Percentiles rank a stretch among this genome's conserved stretches.
Evolutionary conservation across 1,140 invertebrate genomes (phyloP).

Genomic region (Caenorhabditis remanei): DNA sequence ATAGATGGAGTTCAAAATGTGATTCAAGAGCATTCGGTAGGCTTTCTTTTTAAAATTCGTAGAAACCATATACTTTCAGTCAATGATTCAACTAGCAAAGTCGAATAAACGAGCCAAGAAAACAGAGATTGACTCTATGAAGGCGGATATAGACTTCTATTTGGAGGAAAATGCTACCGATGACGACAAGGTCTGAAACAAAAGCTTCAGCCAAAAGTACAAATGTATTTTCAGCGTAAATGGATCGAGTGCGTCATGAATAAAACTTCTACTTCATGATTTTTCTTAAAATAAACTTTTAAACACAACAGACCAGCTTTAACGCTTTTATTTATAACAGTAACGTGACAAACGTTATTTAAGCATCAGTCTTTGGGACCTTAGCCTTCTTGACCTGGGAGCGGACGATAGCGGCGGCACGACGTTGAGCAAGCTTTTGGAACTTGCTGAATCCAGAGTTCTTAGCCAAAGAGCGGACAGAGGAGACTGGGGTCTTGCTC

Average conservation of each 20-base stretch:
- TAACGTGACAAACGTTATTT: conserved; percentile 47
- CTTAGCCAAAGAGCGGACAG: conserved; percentile 26
- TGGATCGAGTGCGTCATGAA: conserved; percentile 23
- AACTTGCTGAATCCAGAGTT: conserved; percentile 54
- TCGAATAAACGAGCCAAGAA: conserved; percentile 34
- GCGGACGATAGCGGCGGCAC: conserved; percentile 58
- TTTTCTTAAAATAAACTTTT: neutral
- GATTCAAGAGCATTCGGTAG: neutral
- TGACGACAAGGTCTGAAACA: conserved; percentile 2
- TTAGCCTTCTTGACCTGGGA: conserved; percentile 51
- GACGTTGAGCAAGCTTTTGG: conserved; percentile 59
- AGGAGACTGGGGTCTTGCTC: conserved; percentile 59
- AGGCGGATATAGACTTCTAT: conserved; percentile 23
- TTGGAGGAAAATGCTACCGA: conserved; percentile 5
- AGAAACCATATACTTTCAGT: neutral
- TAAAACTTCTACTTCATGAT: neutral
- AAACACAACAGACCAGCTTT: neutral
- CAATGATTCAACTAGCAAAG: conserved; percentile 32
- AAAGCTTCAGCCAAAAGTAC: neutral
- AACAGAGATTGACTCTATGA: conserved; percentile 34
- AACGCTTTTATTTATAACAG: conserved; percentile 44
- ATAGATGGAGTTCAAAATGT: conserved; percentile 21
- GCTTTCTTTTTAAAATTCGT: neutral
- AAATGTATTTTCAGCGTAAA: conserved; percentile 6
- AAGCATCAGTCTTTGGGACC: conserved; percentile 55